A percentile compares a stretch with the other conserved stretches of the same genome.
phyloP scores from a whole-genome alignment of 2,888 invertebrate species.

The Philereme transversata region DNA sequence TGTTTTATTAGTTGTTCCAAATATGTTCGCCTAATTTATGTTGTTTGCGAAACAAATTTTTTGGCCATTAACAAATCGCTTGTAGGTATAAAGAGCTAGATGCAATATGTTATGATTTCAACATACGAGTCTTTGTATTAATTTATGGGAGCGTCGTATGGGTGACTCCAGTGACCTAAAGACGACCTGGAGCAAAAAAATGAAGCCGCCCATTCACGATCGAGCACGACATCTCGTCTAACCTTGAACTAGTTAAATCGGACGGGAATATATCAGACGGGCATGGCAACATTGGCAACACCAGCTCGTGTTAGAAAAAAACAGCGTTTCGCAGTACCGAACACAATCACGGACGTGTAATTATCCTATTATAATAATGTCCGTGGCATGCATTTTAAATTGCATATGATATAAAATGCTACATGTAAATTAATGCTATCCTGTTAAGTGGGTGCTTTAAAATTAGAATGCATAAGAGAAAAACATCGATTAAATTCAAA shows the following conservation, averaged over 20 bases:
- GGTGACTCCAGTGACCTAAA: constrained; percentile 75
- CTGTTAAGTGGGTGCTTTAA: constrained; percentile 9
- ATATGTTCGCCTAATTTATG: constrained; percentile 56
- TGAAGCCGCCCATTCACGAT: constrained; percentile 73
- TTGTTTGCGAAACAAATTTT: constrained; percentile 54
- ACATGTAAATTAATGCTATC: constrained; percentile 15
- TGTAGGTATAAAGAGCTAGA: constrained; percentile 38
- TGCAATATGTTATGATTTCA: constrained; percentile 44
- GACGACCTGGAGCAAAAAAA: constrained; percentile 74
- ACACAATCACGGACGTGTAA: constrained; percentile 74
- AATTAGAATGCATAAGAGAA: background rate
- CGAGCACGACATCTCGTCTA: constrained; percentile 53
- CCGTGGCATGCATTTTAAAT: constrained; percentile 44
- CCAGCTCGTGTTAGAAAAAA: constrained; percentile 52
- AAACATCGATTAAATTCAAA: background rate
- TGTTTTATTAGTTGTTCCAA: constrained; percentile 57
- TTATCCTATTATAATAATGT: constrained; percentile 64
- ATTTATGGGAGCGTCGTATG: constrained; percentile 59
- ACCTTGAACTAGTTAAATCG: constrained; percentile 80
- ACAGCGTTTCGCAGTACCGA: constrained; percentile 66
- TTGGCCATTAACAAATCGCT: constrained; percentile 44
- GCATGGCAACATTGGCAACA: constrained; percentile 64
- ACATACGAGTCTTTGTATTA: constrained; percentile 62
- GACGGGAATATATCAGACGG: constrained; percentile 66
- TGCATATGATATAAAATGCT: constrained; percentile 21